Conservation (phyloP, 2,888 invertebrate species). For the Hoplodrina ambigua region DNA sequence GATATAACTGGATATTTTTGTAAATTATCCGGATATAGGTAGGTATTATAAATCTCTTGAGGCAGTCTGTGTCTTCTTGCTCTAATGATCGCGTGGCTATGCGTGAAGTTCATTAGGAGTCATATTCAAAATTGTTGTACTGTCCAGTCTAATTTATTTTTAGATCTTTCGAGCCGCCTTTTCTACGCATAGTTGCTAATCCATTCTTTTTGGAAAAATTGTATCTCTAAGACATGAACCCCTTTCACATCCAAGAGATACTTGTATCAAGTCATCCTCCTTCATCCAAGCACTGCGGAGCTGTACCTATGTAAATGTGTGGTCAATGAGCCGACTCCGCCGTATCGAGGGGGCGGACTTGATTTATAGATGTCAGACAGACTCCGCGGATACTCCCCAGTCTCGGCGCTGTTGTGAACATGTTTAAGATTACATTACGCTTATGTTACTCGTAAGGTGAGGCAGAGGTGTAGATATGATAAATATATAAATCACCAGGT, state of each 20-base stretch:
- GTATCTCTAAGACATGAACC: neutral
- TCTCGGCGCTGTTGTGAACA: slow-evolving; percentile 9
- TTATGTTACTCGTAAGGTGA: neutral
- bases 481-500: too few species aligned
- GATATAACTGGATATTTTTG: too few species aligned
- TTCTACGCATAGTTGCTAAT: too few species aligned
- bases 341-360: slow-evolving; percentile 48
- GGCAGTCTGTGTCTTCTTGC: too few species aligned
- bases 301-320: slow-evolving; percentile 52
- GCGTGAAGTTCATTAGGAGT: too few species aligned
- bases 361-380: slow-evolving; percentile 44
- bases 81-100: too few species aligned
- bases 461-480: too few species aligned
- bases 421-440: neutral
- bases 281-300: slow-evolving; percentile 1
- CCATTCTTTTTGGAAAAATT: neutral
- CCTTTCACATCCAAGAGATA: slow-evolving; percentile 5
- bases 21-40: too few species aligned
- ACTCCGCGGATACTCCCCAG: neutral
- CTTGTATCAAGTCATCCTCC: slow-evolving; percentile 8
- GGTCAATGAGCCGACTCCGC: slow-evolving; percentile 53
- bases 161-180: too few species aligned
- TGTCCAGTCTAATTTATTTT: too few species aligned
- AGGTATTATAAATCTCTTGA: too few species aligned
- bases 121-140: too few species aligned